Percentiles rank a stretch among this genome's conserved stretches.
These are phyloP conservation scores for Corythornis madagascariensis DNA, from an alignment of 2,113 vertebrate genomes.

Conservation along the genomic window DNA sequence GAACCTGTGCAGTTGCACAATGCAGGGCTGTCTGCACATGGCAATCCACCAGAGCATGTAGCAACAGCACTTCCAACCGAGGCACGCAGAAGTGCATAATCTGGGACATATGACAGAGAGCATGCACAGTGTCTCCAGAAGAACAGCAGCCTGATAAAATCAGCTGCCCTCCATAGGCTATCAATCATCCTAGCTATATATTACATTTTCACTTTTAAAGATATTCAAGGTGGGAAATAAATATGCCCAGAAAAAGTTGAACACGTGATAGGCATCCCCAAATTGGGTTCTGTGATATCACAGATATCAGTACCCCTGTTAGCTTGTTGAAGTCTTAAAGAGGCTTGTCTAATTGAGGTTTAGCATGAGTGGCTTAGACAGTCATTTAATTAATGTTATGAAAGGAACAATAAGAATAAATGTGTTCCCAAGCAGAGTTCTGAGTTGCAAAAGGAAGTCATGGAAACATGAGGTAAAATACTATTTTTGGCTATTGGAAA, in stretches of 20 bases:
- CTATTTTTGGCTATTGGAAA: background rate
- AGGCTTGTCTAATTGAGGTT: background rate
- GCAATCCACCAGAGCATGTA: rapidly evolving
- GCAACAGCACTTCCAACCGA: background rate
- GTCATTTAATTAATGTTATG: background rate
- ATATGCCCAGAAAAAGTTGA: background rate
- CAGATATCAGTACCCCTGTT: rapidly evolving
- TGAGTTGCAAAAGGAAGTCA: background rate
- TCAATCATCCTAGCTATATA: background rate
- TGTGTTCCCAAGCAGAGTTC: background rate
- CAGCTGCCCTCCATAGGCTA: background rate
- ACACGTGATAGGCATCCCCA: background rate
- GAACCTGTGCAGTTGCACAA: background rate
- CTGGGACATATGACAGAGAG: background rate
- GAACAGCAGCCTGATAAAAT: background rate
- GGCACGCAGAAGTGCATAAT: background rate
- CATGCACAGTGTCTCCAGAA: background rate
- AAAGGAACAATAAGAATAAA: background rate
- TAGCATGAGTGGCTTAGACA: background rate
- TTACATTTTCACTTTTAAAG: background rate
- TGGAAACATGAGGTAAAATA: constrained; percentile 1
- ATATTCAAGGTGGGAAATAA: background rate
- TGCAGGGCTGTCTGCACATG: background rate
- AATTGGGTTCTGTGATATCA: background rate
- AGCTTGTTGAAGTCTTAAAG: background rate